A percentile compares a stretch with the other conserved stretches of the same genome.
phyloP scores from a whole-genome alignment of 2,888 invertebrate genomes.

The Laothoe populi region DNA sequence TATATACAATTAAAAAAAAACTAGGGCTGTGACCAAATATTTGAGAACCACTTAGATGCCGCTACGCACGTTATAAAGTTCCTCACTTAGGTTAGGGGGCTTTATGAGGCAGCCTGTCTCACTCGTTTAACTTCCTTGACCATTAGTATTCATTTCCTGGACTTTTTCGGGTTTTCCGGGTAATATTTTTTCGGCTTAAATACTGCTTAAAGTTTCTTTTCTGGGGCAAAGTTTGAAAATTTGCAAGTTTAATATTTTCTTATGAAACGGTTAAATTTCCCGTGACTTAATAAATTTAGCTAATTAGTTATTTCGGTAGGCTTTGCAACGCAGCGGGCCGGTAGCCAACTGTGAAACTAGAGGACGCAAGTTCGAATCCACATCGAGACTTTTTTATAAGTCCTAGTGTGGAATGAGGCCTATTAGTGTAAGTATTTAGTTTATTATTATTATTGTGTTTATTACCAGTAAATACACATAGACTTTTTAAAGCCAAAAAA shows the following conservation, averaged over 20 bases:
- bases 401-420: too few relatives aligned
- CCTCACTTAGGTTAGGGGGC: conserved; percentile 40
- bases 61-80: conserved; percentile 36
- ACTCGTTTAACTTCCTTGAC: conserved; percentile 34
- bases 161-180: conserved; percentile 37
- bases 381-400: too few relatives aligned
- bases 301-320: too few relatives aligned
- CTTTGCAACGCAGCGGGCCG: too few relatives aligned
- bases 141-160: conserved; percentile 52
- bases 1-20: too few relatives aligned
- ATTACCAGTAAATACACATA: too few relatives aligned
- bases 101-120: conserved; percentile 41
- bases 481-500: too few relatives aligned
- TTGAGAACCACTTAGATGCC: conserved; percentile 35
- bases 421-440: too few relatives aligned
- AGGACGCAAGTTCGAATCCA: too few relatives aligned
- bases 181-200: neutral
- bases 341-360: too few relatives aligned
- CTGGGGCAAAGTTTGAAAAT: neutral
- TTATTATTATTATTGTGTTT: too few relatives aligned
- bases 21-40: conserved; percentile 3
- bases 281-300: too few relatives aligned
- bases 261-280: neutral
- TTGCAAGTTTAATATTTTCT: neutral
- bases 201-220: neutral